Evolutionary conservation across 2,113 vertebrate genomes (phyloP).

Genomic region (Gambusia holbrooki): DNA sequence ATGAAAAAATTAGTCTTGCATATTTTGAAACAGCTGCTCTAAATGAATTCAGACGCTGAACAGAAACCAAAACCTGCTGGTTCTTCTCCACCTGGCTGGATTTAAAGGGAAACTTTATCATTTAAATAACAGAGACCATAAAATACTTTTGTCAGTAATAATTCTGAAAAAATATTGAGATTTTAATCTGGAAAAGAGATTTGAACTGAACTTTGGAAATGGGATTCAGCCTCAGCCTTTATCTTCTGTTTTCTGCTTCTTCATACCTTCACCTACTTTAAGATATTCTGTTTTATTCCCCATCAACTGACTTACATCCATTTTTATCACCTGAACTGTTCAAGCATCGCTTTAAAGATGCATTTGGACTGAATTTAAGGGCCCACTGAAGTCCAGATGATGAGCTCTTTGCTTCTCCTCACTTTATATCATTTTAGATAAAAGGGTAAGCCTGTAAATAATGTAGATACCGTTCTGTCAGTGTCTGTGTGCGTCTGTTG

Average conservation of each 20-base stretch:
- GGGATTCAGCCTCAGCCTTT: constrained; percentile 8
- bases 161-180: too few species aligned
- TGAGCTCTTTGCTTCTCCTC: constrained; percentile 14
- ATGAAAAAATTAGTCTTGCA: too few species aligned
- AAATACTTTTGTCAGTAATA: too few species aligned
- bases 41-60: too few species aligned
- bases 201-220: neutral
- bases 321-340: constrained; percentile 6
- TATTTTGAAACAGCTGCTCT: too few species aligned
- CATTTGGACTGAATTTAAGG: constrained; percentile 20
- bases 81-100: too few species aligned
- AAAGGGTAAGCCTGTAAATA: constrained; percentile 52
- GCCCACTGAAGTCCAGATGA: neutral
- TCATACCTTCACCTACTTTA: neutral
- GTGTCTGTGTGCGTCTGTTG: constrained; percentile 60
- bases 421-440: constrained; percentile 12
- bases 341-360: constrained; percentile 13
- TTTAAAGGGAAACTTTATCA: too few species aligned
- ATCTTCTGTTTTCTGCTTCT: neutral
- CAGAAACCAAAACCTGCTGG: too few species aligned
- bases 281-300: constrained; percentile 27
- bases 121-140: too few species aligned
- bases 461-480: constrained; percentile 58
- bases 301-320: constrained; percentile 7
- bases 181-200: too few species aligned